Conservation (phyloP, 2,888 invertebrate genomes). For the Dryobotodes eremita region DNA sequence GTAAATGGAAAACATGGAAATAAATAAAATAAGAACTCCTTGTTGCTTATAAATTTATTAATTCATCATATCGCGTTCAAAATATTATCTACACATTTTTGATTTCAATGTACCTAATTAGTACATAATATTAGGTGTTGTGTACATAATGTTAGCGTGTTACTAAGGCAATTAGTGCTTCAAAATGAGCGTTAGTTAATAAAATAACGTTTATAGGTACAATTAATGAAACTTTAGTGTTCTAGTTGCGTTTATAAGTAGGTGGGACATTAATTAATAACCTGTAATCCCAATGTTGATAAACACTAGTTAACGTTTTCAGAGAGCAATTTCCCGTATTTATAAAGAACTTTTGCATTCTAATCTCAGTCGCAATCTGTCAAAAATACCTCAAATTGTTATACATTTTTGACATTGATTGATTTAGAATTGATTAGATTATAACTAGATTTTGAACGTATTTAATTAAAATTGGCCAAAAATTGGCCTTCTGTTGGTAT, state of each 20-base stretch:
- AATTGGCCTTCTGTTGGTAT: neutral
- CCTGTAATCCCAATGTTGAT: neutral
- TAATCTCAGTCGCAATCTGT: neutral
- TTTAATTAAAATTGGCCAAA: neutral
- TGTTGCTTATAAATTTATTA: neutral
- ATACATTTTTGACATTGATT: neutral
- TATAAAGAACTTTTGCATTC: neutral
- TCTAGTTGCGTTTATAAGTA: neutral
- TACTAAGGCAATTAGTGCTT: conserved; percentile 2
- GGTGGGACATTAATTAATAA: neutral
- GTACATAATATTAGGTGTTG: neutral
- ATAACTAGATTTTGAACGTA: neutral
- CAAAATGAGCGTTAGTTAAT: neutral
- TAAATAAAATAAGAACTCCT: neutral
- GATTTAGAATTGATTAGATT: too few species aligned
- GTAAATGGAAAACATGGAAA: neutral
- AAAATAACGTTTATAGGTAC: neutral
- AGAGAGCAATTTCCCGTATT: neutral
- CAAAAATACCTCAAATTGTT: neutral
- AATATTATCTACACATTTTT: neutral
- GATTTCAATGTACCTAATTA: neutral
- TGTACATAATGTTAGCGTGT: neutral
- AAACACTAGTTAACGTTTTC: neutral
- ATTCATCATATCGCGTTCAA: neutral
- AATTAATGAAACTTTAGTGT: neutral